A percentile compares a stretch with the other conserved stretches of the same genome.
These are phyloP conservation scores for Anarsia innoxiella DNA, from an alignment of 2,888 invertebrate genomes.

Conservation along the genomic window DNA sequence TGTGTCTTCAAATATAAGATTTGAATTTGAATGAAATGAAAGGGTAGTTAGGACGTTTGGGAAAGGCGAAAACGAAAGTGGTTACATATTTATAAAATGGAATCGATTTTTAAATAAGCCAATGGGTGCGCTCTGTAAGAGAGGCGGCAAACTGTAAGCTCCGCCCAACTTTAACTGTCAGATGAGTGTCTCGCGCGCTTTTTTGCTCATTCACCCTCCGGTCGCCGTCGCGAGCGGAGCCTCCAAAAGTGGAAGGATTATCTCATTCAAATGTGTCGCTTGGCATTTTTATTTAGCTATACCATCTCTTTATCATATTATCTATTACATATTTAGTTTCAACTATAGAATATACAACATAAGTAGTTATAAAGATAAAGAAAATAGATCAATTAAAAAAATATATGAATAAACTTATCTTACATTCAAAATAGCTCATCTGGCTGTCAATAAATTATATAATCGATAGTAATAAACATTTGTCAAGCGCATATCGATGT, in stretches of 20 bases:
- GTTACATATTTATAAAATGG: conserved; percentile 75
- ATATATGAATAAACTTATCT: no score
- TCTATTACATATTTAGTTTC: no score
- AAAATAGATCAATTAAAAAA: no score
- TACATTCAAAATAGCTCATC: no score
- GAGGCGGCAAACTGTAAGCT: conserved; percentile 57
- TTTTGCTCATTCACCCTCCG: conserved; percentile 64
- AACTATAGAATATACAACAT: no score
- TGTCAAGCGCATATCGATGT: conserved; percentile 15
- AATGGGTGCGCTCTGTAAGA: conserved; percentile 53
- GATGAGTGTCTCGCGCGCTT: conserved; percentile 57
- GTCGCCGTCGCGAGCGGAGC: conserved; percentile 41
- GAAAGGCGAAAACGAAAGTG: conserved; percentile 47
- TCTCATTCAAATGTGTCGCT: no score
- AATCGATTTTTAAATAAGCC: conserved; percentile 74
- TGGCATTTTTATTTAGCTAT: no score
- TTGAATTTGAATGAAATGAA: conserved; percentile 1
- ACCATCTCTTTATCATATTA: no score
- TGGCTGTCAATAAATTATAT: no score
- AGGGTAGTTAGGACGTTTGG: conserved; percentile 25
- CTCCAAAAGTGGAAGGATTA: no score
- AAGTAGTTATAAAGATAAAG: no score
- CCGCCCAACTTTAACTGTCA: conserved; percentile 58
- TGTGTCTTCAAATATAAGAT: no score
- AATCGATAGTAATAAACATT: conserved; percentile 16